These are phyloP conservation scores for Aphrocallistes beatrix DNA, from an alignment of 37 sponge, comb jelly and placozoan genomes.

Conservation along the genomic window DNA sequence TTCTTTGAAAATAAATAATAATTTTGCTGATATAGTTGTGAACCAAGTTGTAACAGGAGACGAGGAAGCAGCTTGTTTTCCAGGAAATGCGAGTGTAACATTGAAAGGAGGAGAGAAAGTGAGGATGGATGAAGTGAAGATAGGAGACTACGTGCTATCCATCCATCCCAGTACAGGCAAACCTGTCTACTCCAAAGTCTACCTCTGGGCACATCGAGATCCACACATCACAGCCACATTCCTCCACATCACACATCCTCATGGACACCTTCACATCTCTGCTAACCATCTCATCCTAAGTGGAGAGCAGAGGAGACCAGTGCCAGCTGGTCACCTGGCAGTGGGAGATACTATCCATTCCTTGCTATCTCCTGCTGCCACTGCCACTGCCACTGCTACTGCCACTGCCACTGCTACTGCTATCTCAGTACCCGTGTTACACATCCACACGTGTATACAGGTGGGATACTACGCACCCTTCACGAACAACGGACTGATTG, in stretches of 20 bases:
- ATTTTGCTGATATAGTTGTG: neutral
- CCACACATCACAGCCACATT: conserved; percentile 13
- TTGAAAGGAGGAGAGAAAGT: conserved; percentile 2
- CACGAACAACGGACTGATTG: neutral
- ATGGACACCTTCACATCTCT: conserved; percentile 16
- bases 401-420: neutral
- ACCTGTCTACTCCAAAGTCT: neutral
- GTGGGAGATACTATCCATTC: neutral
- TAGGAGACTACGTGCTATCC: neutral
- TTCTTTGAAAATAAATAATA: neutral
- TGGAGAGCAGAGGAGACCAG: conserved; percentile 15
- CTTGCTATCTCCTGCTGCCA: neutral
- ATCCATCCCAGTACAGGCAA: conserved; percentile 9
- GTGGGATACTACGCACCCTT: conserved; percentile 9
- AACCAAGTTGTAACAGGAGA: conserved; percentile 7
- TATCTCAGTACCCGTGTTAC: neutral
- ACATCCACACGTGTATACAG: neutral
- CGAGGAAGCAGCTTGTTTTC: neutral
- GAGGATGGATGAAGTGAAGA: conserved; percentile 15
- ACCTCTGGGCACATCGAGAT: conserved; percentile 9
- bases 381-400: neutral
- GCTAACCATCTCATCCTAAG: conserved; percentile 9
- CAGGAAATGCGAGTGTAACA: neutral
- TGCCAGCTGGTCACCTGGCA: neutral
- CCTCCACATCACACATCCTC: conserved; percentile 19